phyloP scores from a whole-genome alignment of 1,140 invertebrate species.

The Linepithema humile region DNA sequence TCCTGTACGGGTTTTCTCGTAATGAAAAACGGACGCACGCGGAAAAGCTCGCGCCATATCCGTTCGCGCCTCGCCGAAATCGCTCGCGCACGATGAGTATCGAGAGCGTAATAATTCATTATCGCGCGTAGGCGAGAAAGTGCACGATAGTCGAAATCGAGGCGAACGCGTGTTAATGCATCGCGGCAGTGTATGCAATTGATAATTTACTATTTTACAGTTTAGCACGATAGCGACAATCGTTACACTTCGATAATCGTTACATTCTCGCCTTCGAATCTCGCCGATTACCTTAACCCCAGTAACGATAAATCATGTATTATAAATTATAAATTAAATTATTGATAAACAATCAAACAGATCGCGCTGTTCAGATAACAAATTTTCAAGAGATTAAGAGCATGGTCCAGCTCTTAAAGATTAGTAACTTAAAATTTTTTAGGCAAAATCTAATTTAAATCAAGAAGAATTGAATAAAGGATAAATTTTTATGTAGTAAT shows the following conservation, averaged over 20 bases:
- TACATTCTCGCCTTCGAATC: slow-evolving; percentile 36
- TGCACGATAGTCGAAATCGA: slow-evolving; percentile 51
- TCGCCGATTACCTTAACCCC: slow-evolving; percentile 27
- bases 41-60: slow-evolving; percentile 20
- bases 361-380: not conserved
- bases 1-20: not conserved
- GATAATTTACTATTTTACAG: slow-evolving; percentile 54
- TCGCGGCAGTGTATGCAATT: slow-evolving; percentile 36
- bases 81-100: slow-evolving; percentile 29
- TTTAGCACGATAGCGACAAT: slow-evolving; percentile 26
- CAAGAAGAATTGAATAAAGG: too few species aligned
- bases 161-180: slow-evolving; percentile 36
- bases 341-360: not conserved
- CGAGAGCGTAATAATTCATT: slow-evolving; percentile 47
- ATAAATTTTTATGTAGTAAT: too few species aligned
- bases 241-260: slow-evolving; percentile 37
- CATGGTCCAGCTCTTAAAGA: too few species aligned
- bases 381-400: too few species aligned
- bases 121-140: slow-evolving; percentile 19
- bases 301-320: not conserved
- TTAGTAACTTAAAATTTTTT: too few species aligned
- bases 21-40: not conserved
- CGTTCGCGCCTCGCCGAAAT: not conserved
- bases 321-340: not conserved
- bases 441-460: too few species aligned